Base-by-base conservation (phyloP, 2,113 vertebrate genomes). In the Rhinolophus sinicus region DNA sequence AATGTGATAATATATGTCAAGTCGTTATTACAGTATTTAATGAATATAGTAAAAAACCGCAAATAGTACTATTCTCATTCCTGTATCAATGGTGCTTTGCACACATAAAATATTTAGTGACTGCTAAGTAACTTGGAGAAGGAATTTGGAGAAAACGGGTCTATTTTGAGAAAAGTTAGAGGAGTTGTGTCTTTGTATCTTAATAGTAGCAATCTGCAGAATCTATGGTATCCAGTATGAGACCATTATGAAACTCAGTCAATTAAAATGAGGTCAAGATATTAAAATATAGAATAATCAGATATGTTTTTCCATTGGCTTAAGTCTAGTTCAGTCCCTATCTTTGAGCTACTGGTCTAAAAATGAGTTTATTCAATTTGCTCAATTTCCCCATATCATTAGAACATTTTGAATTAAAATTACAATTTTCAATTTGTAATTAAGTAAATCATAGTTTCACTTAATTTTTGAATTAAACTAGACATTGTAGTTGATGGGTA, bases 91-190 rank as follows among this genome's bases (percentile, higher is more conserved):
- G 92, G 44, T 65, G 69, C 33, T 94, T 89, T 92, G 44, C 21
- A 87, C 82, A 69, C 33, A 90, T 80, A 83, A 90, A 76, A 6
- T 72, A 67, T 80, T 82, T 95, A 77, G 86, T 87, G 47, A 77
- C 44, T 70, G 62, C 14, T 90, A 90, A 90, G n/a, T 76, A 72
- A 40, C 77, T 95, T n/a, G n/a, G n/a, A n/a, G n/a, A n/a, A n/a
- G n/a, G n/a, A 64, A 52, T 65, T 62, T 38, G 62, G 33, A 72
- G 60, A 87, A 81, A 62, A 72, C 52, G 44, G 64, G 28, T 50
- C 24, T 81, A 73, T 21, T 62, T 24, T 88, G 84, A 80, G 88
- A 92, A 88, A 12, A 24, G 35, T 52, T 38, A 60, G 28, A 56
- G 3, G 12, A 24, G 54, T 33, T 72, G 5, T 58, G 1, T 77